phyloP scores from a whole-genome alignment of 2,888 invertebrate species.

The Eristalinus aeneus region DNA sequence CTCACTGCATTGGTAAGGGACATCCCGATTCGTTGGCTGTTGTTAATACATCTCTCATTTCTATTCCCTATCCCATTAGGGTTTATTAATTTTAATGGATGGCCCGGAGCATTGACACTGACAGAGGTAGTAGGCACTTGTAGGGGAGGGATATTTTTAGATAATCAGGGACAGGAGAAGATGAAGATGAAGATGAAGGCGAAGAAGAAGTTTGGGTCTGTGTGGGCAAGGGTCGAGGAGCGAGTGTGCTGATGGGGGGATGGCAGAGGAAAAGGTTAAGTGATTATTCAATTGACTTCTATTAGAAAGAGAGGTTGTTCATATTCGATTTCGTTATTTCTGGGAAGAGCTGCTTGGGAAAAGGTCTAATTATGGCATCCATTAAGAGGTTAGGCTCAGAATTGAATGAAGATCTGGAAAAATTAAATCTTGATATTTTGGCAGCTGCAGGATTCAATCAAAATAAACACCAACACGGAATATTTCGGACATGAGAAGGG shows the following conservation, averaged over 20 bases:
- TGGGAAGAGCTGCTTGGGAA: not conserved
- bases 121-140: not conserved
- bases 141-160: not conserved
- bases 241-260: not conserved
- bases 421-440: not conserved
- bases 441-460: not conserved
- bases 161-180: not conserved
- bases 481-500: too few relatives aligned
- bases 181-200: too few relatives aligned
- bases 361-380: not conserved
- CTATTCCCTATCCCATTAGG: not conserved
- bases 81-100: slow-evolving; percentile 6
- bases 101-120: not conserved
- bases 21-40: not conserved
- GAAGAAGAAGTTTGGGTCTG: not conserved
- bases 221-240: not conserved
- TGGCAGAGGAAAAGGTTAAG: not conserved
- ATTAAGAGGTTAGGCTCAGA: not conserved
- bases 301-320: not conserved
- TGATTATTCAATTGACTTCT: not conserved
- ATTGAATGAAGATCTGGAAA: not conserved
- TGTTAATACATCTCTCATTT: not conserved
- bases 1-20: not conserved
- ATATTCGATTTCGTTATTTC: not conserved
- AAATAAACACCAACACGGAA: not conserved